A percentile compares a stretch with the other conserved stretches of the same genome.
Conservation (phyloP, 1,140 invertebrate genomes). For the Macrobrachium nipponense region DNA sequence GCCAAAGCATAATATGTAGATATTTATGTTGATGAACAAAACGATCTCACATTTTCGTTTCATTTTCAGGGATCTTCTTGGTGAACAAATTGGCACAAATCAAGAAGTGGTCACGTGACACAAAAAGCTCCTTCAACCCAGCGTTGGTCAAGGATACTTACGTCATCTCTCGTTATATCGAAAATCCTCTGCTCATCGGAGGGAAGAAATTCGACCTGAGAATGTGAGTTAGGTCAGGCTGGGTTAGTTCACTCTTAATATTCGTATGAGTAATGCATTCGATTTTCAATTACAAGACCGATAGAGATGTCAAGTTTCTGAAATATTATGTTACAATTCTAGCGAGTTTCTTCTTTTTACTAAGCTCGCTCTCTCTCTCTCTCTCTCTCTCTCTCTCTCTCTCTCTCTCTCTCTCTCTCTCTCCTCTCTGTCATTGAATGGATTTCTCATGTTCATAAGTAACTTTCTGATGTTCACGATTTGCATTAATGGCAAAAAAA, state of each 20-base stretch:
- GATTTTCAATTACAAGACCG: too few species aligned
- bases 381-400: too few species aligned
- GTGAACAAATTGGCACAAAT: conserved; percentile 90
- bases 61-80: conserved; percentile 80
- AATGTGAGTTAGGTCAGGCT: conserved; percentile 66
- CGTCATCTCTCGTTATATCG: conserved; percentile 88
- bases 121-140: conserved; percentile 74
- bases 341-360: too few species aligned
- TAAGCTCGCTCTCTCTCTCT: too few species aligned
- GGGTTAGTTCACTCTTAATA: neutral
- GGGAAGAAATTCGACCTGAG: conserved; percentile 91
- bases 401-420: too few species aligned
- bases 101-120: conserved; percentile 81
- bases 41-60: neutral
- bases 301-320: too few species aligned
- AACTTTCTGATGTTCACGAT: too few species aligned
- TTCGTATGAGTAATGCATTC: too few species aligned
- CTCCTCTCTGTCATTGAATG: too few species aligned
- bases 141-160: conserved; percentile 87
- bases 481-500: too few species aligned
- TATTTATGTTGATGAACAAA: neutral
- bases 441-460: too few species aligned
- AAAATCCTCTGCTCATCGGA: conserved; percentile 87
- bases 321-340: too few species aligned
- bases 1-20: neutral